A percentile compares a stretch with the other conserved stretches of the same genome.
These are phyloP conservation scores for Procambarus clarkii DNA, from an alignment of 1,140 invertebrate genomes.

Conservation along the genomic window DNA sequence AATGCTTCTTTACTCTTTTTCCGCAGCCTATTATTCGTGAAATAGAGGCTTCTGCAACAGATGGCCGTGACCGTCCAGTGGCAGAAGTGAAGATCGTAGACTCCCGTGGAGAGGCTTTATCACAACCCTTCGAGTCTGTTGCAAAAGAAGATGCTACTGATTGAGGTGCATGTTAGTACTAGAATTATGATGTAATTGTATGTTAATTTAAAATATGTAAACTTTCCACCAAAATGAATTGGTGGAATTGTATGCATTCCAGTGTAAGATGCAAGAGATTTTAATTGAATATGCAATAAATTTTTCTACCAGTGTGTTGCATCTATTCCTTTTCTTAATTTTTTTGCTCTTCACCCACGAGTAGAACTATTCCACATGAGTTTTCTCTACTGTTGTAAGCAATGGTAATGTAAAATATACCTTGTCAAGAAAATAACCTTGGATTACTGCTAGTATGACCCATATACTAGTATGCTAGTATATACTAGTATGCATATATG, in stretches of 20 bases:
- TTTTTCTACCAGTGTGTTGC: background rate
- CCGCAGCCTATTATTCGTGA: background rate
- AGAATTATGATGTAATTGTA: background rate
- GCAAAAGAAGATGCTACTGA: background rate
- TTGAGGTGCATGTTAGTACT: background rate
- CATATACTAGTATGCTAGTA: no score
- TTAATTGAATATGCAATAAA: background rate
- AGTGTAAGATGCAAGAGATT: background rate
- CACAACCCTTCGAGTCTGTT: background rate
- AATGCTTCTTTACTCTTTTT: no score
- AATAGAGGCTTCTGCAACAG: background rate
- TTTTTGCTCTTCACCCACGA: no score
- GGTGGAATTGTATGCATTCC: background rate
- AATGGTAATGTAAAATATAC: no score
- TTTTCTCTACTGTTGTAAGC: no score
- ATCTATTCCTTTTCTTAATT: background rate
- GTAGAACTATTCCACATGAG: no score
- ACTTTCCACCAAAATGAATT: background rate
- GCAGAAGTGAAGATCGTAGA: conserved; percentile 19
- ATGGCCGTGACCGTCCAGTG: background rate
- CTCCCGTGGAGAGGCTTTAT: background rate
- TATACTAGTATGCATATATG: no score
- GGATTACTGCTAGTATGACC: no score
- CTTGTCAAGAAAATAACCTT: no score
- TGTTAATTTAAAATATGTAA: background rate